These are phyloP conservation scores for Odontamblyopus lacepedii DNA, from an alignment of 2,797 vertebrate genomes.

Conservation along the genomic window DNA sequence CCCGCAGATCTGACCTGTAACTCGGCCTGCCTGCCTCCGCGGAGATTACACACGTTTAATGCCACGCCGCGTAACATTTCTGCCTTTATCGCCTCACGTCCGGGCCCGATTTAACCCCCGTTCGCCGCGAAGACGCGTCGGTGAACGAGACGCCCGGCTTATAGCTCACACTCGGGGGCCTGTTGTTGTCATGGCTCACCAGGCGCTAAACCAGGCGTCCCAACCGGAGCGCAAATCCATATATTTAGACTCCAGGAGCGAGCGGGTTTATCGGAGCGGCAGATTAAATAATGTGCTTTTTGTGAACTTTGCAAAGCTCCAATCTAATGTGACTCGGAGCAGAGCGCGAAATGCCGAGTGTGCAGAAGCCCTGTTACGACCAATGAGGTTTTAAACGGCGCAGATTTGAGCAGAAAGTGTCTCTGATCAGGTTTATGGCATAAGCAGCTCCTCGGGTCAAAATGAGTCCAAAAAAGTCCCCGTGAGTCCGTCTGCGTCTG, in stretches of 20 bases:
- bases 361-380: not conserved
- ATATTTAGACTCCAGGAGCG: not conserved
- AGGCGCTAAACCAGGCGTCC: slow-evolving; percentile 58
- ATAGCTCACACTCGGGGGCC: slow-evolving; percentile 57
- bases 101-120: too few species aligned
- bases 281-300: not conserved
- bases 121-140: slow-evolving; percentile 14
- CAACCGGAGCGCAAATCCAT: slow-evolving; percentile 42
- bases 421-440: too few species aligned
- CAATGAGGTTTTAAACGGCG: too few species aligned
- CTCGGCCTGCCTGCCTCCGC: not conserved
- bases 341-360: not conserved
- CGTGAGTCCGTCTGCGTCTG: too few species aligned
- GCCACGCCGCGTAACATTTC: not conserved
- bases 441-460: too few species aligned
- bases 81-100: not conserved
- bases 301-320: not conserved
- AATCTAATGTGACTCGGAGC: not conserved
- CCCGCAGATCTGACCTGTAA: too few species aligned
- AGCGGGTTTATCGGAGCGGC: not conserved
- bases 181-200: slow-evolving; percentile 64
- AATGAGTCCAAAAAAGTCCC: too few species aligned
- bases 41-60: not conserved
- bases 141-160: slow-evolving; percentile 51
- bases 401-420: too few species aligned